Conservation (phyloP, 2,888 invertebrate genomes). For the Cosmia pyralina region DNA sequence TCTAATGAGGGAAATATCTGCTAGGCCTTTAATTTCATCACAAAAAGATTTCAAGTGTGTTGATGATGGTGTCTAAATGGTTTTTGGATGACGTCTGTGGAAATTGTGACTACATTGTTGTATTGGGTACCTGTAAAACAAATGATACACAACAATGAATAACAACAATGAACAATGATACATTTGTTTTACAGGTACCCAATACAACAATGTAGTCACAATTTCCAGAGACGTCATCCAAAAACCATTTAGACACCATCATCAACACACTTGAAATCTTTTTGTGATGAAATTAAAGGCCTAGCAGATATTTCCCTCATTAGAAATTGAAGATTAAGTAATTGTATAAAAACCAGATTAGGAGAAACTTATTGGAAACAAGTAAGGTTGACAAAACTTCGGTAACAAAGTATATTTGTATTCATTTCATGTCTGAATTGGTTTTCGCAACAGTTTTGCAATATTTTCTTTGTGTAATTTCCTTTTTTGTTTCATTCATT, state of each 20-base stretch:
- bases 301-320: background rate
- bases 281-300: background rate
- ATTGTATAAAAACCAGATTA: background rate
- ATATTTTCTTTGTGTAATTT: constrained; percentile 2
- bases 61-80: no score
- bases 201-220: no score
- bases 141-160: no score
- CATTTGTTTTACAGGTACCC: no score
- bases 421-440: constrained; percentile 7
- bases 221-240: no score
- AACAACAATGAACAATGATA: no score
- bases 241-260: no score
- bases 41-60: no score
- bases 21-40: background rate
- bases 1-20: background rate
- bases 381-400: background rate
- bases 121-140: no score
- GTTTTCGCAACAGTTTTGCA: constrained; percentile 13
- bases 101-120: no score
- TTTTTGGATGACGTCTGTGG: no score
- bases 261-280: no score
- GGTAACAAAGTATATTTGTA: background rate
- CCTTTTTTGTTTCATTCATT: background rate
- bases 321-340: background rate
- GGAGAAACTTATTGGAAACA: background rate